phyloP scores from a whole-genome alignment of 2,888 invertebrate genomes.

The Dascillus cervinus region DNA sequence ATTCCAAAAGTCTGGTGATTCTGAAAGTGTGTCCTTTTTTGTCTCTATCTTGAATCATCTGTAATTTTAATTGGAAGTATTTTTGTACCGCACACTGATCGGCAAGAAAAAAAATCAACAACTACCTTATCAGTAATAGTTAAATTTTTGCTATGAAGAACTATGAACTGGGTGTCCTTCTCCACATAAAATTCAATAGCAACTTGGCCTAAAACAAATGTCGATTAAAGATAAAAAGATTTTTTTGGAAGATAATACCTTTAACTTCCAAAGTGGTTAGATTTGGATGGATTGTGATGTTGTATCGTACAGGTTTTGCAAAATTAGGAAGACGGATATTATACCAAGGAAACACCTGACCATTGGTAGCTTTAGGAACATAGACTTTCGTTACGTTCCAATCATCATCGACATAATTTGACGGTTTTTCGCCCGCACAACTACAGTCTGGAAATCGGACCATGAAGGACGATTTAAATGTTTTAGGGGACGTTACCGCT shows the following conservation, averaged over 20 bases:
- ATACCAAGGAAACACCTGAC: slow-evolving; percentile 70
- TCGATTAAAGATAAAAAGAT: background rate
- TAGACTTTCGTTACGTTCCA: slow-evolving; percentile 54
- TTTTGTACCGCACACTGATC: background rate
- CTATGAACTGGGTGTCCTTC: slow-evolving; percentile 73
- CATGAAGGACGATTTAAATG: background rate
- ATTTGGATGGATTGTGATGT: slow-evolving; percentile 87
- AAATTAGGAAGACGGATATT: slow-evolving; percentile 69
- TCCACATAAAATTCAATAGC: slow-evolving; percentile 79
- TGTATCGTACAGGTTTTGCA: slow-evolving; percentile 75
- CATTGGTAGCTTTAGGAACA: slow-evolving; percentile 65
- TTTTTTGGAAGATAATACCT: slow-evolving; percentile 48
- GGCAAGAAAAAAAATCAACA: slow-evolving; percentile 1
- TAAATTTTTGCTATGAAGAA: slow-evolving; percentile 78
- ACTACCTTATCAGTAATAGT: slow-evolving; percentile 72
- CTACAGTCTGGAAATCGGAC: slow-evolving; percentile 53
- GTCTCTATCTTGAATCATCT: slow-evolving; percentile 51
- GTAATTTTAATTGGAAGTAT: slow-evolving; percentile 13
- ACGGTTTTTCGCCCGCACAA: slow-evolving; percentile 59
- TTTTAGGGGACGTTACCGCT: slow-evolving; percentile 52
- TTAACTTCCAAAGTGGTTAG: slow-evolving; percentile 81
- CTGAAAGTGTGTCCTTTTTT: slow-evolving; percentile 62
- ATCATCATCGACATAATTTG: slow-evolving; percentile 54
- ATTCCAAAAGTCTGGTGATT: slow-evolving; percentile 67
- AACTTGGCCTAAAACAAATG: slow-evolving; percentile 60